Base-by-base conservation (phyloP, 2,888 invertebrate genomes). In the Lepetodrilus schrolli region DNA sequence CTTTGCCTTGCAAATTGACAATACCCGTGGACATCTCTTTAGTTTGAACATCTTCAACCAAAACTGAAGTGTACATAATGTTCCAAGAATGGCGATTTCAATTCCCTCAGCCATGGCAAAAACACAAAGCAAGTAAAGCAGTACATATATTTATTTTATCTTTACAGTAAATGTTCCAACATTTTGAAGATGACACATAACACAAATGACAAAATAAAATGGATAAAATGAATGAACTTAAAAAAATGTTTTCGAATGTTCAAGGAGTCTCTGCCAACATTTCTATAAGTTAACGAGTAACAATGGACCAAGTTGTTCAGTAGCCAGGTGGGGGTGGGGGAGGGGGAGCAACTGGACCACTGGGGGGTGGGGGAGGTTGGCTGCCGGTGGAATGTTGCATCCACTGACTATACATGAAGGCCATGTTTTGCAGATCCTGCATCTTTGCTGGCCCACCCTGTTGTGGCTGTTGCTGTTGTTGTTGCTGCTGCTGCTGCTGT, bases 381-480 rank as follows among this genome's bases (percentile, higher is more conserved):
- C 72, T 72, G 2, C 38, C 43, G 47, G 58, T 49, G 30, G 69
- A 69, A 13, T 77, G 71, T 34, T 76, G 69, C 82, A 82, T 81
- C 83, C 83, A 84, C 47, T 80, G 76, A 51, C 79, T 81, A 73
- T 83, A 83, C 81, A 81, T 81, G 47, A 74, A 76, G 17, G 82
- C 80, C 74, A 80, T 78, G 50, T 78, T 78, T 51, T 77, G 79
- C 73, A 77, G 73, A 34, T 81, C 75, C 70, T 70, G 50, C 49
- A 37, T 38, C 30, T 49, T 58, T 3, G 26, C 26, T 13, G 21
- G 26, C 66, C 72, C 20, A 66, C 72, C 20, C 23, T 65, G 66
- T 71, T 68, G 72, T 58, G 74, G 74, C 48, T 68, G 74, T 30
- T 73, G 71, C 26, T 51, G 50, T 58, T 72, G 66, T 26, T 50